Base-by-base conservation (phyloP, 2,888 invertebrate genomes). In the Calliopum simillimum region DNA sequence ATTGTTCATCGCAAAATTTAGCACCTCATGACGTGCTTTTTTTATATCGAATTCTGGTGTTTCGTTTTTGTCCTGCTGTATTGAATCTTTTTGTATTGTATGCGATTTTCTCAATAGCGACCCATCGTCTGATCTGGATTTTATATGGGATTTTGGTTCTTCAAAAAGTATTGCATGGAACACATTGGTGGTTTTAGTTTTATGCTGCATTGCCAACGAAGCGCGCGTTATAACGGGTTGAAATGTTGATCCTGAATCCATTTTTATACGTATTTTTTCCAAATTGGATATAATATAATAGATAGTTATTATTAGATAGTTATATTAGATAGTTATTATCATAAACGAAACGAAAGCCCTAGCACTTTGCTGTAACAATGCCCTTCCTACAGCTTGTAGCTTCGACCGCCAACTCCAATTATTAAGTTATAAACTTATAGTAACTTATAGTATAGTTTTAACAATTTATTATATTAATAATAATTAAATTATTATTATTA, bases 1-100 rank as follows among this genome's bases (percentile, higher is more conserved):
- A 69, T 82, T 83, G 33, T 90, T 90, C 87, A 94, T 92, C 44
- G 94, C 95, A 84, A 96, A 94, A 80, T 93, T 94, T 6, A 94
- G 90, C 4, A 97, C 90, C 82, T 97, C 96, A 84, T 92, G 91
- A 65, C 94, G 89, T 1, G 93, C 91, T 79, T 88, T 90, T 77
- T 93, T 94, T 78, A 96, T 90, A 77, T 94, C 92, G 73, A 93
- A 87, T 79, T 91, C 90, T 2, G 4, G 33, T 76, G 70, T 16
- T 75, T 33, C 75, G 4, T 78, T 68, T 73, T 41, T 62, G 46
- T 25, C 53, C 58, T 33, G 4, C 12, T 23, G 3, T 2, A 14
- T 1, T 21, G 47, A 16, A 12, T 49, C 14, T 33, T 4, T 55
- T 49, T 53, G 33, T 49, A 66, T 56, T 25, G 13, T 14, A 13